These are phyloP conservation scores for Thera britannica DNA, from an alignment of 2,888 invertebrate species.

Conservation along the genomic window DNA sequence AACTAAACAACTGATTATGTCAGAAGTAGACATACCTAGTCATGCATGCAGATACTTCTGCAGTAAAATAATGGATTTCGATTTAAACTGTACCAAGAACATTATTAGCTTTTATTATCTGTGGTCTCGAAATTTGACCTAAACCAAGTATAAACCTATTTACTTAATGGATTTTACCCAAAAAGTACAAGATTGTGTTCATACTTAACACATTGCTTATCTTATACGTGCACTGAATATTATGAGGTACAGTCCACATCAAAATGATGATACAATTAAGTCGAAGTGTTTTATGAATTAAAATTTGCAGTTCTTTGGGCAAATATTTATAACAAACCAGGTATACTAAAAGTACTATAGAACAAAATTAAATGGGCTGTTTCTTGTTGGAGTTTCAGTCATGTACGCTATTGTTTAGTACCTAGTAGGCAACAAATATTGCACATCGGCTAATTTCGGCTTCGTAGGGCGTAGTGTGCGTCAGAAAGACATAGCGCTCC, in stretches of 20 bases:
- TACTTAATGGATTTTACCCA: conserved; percentile 9
- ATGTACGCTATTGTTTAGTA: too few relatives aligned
- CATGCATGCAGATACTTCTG: background rate
- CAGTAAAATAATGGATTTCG: background rate
- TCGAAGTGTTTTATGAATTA: too few relatives aligned
- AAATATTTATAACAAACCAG: too few relatives aligned
- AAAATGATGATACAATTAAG: background rate
- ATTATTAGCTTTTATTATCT: too few relatives aligned
- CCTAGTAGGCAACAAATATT: too few relatives aligned
- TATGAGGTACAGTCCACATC: background rate
- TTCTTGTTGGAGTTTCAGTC: too few relatives aligned
- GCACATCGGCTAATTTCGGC: too few relatives aligned
- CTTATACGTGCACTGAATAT: conserved; percentile 13
- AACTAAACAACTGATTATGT: conserved; percentile 54
- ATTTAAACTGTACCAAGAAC: background rate
- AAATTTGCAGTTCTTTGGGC: too few relatives aligned
- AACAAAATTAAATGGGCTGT: too few relatives aligned
- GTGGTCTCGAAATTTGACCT: background rate
- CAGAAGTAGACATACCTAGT: conserved; percentile 24
- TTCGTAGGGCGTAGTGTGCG: too few relatives aligned
- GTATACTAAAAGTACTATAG: too few relatives aligned
- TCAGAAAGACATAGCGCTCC: too few relatives aligned
- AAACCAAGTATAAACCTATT: background rate
- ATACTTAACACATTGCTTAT: conserved; percentile 6
- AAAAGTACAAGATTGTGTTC: background rate